Conservation (phyloP, 2,797 vertebrate genomes). For the Macroramphosus scolopax region DNA sequence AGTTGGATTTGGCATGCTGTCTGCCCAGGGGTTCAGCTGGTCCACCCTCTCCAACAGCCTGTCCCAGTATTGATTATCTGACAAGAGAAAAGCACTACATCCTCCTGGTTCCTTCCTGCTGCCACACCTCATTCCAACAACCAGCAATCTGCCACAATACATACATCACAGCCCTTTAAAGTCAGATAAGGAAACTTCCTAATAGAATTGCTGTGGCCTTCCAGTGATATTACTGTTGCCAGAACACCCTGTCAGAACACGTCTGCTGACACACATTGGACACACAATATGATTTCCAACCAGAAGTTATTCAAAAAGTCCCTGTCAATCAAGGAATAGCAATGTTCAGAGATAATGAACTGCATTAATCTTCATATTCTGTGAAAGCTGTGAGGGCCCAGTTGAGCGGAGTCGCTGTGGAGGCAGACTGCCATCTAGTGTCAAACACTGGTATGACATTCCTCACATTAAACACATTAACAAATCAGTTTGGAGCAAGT, state of each 20-base stretch:
- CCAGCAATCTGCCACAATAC: slow-evolving; percentile 57
- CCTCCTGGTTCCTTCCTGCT: slow-evolving; percentile 74
- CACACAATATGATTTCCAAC: slow-evolving; percentile 33
- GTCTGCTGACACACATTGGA: neutral
- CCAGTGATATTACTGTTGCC: slow-evolving; percentile 49
- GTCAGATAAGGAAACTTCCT: slow-evolving; percentile 63
- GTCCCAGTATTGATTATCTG: slow-evolving; percentile 75
- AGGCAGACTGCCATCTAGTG: slow-evolving; percentile 74
- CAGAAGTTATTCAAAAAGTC: slow-evolving; percentile 11
- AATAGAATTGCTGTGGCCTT: slow-evolving; percentile 61
- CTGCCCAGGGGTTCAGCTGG: slow-evolving; percentile 44
- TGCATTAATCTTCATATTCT: slow-evolving; percentile 28
- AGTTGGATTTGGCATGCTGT: slow-evolving; percentile 40
- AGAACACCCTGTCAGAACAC: slow-evolving; percentile 17
- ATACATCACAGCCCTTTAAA: slow-evolving; percentile 63
- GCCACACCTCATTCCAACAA: slow-evolving; percentile 65
- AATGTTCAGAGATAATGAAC: slow-evolving; percentile 17
- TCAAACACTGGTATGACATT: slow-evolving; percentile 9
- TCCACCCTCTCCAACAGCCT: slow-evolving; percentile 66
- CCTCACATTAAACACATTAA: slow-evolving; percentile 18
- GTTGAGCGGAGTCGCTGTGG: slow-evolving; percentile 25
- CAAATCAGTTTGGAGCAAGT: slow-evolving; percentile 35
- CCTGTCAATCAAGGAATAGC: slow-evolving; percentile 14
- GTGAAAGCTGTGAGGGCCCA: slow-evolving; percentile 22
- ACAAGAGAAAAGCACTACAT: slow-evolving; percentile 72